Percentiles rank a stretch among this genome's conserved stretches.
Conservation (phyloP, 2,113 vertebrate genomes). For the Chionomys nivalis region DNA sequence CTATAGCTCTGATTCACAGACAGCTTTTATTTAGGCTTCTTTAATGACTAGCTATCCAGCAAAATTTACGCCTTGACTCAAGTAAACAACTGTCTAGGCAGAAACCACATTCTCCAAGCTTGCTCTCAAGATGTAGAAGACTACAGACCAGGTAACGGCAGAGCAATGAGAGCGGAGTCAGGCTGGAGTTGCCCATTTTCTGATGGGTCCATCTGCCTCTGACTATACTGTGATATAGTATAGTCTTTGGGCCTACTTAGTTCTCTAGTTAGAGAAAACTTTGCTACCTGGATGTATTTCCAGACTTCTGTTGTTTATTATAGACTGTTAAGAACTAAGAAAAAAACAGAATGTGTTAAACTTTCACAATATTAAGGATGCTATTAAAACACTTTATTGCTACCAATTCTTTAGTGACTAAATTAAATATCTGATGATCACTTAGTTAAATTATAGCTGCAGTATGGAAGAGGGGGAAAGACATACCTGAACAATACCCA, state of each 20-base stretch:
- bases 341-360: slow-evolving; percentile 10
- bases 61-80: neutral
- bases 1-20: neutral
- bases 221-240: neutral
- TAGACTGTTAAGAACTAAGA: slow-evolving; percentile 19
- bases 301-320: slow-evolving; percentile 10
- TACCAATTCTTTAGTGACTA: slow-evolving; percentile 26
- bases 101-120: slow-evolving; percentile 16
- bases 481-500: slow-evolving; percentile 95
- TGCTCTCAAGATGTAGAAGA: neutral
- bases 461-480: neutral
- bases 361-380: neutral
- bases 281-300: neutral
- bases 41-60: neutral
- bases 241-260: neutral
- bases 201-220: neutral
- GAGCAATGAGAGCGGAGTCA: neutral
- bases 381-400: neutral
- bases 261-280: slow-evolving; percentile 29
- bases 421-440: neutral
- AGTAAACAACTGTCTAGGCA: neutral
- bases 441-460: neutral
- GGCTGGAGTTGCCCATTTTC: neutral
- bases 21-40: slow-evolving; percentile 25
- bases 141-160: neutral